Conservation (phyloP, 2,888 invertebrate genomes). For the Pseudococcus viburni region DNA sequence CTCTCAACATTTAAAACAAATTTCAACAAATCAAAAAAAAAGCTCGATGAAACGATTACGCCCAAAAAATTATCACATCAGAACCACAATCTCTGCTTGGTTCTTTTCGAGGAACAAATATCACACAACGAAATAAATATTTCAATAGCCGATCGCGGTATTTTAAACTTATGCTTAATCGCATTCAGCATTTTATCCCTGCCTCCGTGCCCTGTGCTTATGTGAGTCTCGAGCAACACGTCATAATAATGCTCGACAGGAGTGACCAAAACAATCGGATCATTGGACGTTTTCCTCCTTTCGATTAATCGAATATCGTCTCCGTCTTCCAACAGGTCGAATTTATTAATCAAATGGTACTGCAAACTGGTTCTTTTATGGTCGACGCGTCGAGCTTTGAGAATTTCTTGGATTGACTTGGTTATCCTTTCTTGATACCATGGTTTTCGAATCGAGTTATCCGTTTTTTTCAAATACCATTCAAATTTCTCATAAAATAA, state of each 20-base stretch:
- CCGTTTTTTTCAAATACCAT: neutral
- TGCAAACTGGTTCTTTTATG: neutral
- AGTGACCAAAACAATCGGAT: conserved; percentile 12
- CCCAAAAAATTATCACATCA: neutral
- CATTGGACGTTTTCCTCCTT: neutral
- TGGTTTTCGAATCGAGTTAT: conserved; percentile 24
- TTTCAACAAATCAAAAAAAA: too few species aligned
- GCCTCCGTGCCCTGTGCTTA: conserved; percentile 39
- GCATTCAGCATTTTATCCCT: conserved; percentile 57
- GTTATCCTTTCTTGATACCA: conserved; percentile 36
- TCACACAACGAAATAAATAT: conserved; percentile 48
- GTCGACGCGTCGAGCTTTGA: conserved; percentile 8
- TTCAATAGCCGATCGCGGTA: conserved; percentile 38
- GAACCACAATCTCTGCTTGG: conserved; percentile 16
- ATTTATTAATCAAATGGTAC: conserved; percentile 20
- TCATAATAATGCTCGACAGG: conserved; percentile 58
- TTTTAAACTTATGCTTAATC: conserved; percentile 19
- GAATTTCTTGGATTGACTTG: conserved; percentile 10
- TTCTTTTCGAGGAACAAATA: conserved; percentile 38
- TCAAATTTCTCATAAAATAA: conserved; percentile 1
- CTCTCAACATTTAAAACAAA: too few species aligned
- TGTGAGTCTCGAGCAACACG: conserved; percentile 29
- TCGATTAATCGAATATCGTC: neutral
- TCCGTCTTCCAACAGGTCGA: conserved; percentile 32
- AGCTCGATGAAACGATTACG: too few species aligned